Percentiles rank a stretch among this genome's conserved stretches.
Conservation (phyloP, 1,140 invertebrate species). For the Rhizoglyphus robini region DNA sequence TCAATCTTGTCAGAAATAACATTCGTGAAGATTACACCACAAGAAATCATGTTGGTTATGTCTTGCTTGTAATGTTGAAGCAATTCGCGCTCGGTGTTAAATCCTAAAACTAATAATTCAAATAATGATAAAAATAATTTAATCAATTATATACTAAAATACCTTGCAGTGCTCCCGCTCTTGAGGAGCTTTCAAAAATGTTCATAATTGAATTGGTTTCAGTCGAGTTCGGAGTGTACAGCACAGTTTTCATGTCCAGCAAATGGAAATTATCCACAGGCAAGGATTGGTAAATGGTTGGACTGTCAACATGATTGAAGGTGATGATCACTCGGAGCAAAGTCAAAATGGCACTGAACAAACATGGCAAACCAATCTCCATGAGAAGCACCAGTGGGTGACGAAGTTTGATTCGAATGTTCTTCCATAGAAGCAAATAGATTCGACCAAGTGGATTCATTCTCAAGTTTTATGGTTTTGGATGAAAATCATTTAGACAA, state of each 20-base stretch:
- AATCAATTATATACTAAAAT: no score
- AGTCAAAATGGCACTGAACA: conserved; percentile 56
- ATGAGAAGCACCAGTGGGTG: conserved; percentile 53
- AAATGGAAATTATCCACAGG: no score
- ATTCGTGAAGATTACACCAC: neutral
- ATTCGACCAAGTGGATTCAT: no score
- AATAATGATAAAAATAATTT: no score
- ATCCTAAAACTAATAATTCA: conserved; percentile 29
- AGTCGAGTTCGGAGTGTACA: no score
- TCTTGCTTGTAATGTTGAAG: conserved; percentile 31
- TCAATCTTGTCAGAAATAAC: neutral
- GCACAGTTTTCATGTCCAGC: no score
- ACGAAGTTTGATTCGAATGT: conserved; percentile 57
- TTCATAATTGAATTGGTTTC: no score
- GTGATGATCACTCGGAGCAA: conserved; percentile 35
- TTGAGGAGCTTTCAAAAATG: no score
- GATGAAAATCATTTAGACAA: no score
- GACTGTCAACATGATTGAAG: conserved; percentile 31
- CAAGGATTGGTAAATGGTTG: conserved; percentile 38
- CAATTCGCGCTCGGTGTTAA: conserved; percentile 34
- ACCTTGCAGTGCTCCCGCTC: no score
- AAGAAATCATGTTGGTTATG: conserved; percentile 27
- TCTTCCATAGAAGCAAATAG: conserved; percentile 64
- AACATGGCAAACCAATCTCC: conserved; percentile 50
- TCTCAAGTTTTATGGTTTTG: no score